Percentiles rank a stretch among this genome's conserved stretches.
These are phyloP conservation scores for Phaonia tiefii DNA, from an alignment of 2,888 invertebrate genomes.

Conservation along the genomic window DNA sequence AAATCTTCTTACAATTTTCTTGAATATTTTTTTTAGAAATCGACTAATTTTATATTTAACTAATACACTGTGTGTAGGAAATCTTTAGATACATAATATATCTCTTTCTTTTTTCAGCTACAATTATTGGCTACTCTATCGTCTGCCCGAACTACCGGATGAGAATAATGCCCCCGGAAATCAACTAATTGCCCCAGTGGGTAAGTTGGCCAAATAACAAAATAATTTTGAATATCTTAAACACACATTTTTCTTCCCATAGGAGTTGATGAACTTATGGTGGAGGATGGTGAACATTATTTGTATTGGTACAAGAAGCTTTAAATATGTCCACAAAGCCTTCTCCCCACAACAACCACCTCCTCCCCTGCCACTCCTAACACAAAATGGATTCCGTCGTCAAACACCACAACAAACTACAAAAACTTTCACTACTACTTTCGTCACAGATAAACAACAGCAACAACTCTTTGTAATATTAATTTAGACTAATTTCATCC, in stretches of 20 bases:
- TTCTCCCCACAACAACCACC: slow-evolving; percentile 9
- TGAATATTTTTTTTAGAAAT: too few species aligned
- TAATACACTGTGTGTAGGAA: too few species aligned
- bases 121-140: slow-evolving; percentile 94
- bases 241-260: slow-evolving; percentile 30
- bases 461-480: not conserved
- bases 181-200: slow-evolving; percentile 92
- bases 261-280: slow-evolving; percentile 92
- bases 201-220: slow-evolving; percentile 83
- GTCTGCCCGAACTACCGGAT: slow-evolving; percentile 90
- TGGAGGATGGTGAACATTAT: slow-evolving; percentile 93
- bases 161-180: slow-evolving; percentile 91
- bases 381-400: too few species aligned
- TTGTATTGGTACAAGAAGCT: slow-evolving; percentile 96
- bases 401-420: too few species aligned
- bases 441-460: too few species aligned
- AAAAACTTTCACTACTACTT: not conserved
- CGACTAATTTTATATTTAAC: too few species aligned
- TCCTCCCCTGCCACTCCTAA: not conserved
- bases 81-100: too few species aligned
- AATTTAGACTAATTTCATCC: not conserved
- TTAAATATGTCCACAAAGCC: slow-evolving; percentile 81
- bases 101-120: too few species aligned
- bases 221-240: not conserved
- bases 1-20: too few species aligned